Evolutionary conservation across 37 sponge, comb jelly and placozoan genomes (phyloP), one percentile per base, ranked within the genome.

Genomic region (Oopsacas minuta): DNA sequence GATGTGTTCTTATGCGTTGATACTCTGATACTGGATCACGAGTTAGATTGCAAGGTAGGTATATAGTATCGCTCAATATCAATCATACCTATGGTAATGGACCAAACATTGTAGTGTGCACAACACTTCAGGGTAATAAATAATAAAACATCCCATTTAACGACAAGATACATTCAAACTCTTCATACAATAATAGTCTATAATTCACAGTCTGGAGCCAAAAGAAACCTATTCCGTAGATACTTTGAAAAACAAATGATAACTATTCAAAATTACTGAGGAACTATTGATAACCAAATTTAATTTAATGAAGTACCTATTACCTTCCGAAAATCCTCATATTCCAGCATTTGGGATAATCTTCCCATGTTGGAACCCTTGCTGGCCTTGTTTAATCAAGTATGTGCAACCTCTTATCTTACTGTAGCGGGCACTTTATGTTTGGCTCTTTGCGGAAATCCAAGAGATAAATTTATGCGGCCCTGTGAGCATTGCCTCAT

Each of bases 291-390:
- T 61, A 61, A n/a, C 75, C 22, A 61, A 10, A 32, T 61, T 61
- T 61, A 15, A 61, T 61, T 34, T 61, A 61, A 61, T 61, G 75
- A 61, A 61, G 20, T 12, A 61, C 75, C 75, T 34, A 61, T 61
- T 61, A 61, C 75, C 75, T 34, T 61, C 1, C 75, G 75, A 61
- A 61, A 61, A 61, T 61, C 75, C 75, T 61, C 75, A 61, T 61
- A 61, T 61, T 61, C 22, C 75, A 5, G 32, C 75, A 25, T 61
- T 61, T 61, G 75, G 75, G 75, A 34, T 61, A 61, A 61, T 61
- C 22, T 32, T n/a, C 75, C 75, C 75, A 3, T 25, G 5, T 61
- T 5, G 75, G 75, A 61, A 61, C 7, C 75, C 75, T n/a, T n/a
- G n/a, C n/a, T 61, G 75, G 22, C 28, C 5, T 61, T 20, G 75